phyloP scores from a whole-genome alignment of 2,113 vertebrate genomes.

The Vidua macroura region DNA sequence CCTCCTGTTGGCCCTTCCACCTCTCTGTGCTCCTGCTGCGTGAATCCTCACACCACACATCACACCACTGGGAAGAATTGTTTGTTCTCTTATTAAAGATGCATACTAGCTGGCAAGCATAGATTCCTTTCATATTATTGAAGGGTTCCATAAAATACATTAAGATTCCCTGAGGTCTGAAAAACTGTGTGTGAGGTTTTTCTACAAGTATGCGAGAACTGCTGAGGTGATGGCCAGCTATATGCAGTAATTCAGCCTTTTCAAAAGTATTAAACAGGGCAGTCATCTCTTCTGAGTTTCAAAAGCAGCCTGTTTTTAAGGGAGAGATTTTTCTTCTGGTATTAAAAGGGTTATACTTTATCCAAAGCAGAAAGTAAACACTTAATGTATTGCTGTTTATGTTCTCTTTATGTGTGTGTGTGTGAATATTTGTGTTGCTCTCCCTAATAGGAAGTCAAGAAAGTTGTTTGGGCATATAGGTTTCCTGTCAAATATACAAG shows the following conservation, averaged over 20 bases:
- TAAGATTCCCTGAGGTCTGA: not conserved
- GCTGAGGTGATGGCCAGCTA: not conserved
- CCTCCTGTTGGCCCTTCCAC: no score
- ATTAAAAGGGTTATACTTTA: not conserved
- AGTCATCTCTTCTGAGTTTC: not conserved
- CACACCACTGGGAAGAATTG: not conserved
- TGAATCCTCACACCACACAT: not conserved
- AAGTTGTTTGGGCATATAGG: not conserved
- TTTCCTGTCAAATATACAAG: slow-evolving; percentile 4
- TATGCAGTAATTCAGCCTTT: not conserved
- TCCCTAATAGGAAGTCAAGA: not conserved
- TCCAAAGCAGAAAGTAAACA: not conserved
- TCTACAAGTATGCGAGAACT: not conserved
- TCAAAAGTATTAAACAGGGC: not conserved
- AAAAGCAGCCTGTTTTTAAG: not conserved
- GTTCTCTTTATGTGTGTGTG: not conserved
- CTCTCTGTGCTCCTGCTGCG: not conserved
- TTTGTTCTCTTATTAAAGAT: not conserved
- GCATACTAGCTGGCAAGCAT: not conserved
- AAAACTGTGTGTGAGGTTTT: not conserved
- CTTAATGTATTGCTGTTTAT: not conserved
- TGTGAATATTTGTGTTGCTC: not conserved
- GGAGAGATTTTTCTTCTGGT: not conserved
- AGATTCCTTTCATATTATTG: not conserved
- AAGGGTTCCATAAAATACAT: not conserved